phyloP scores from a whole-genome alignment of 2,113 vertebrate genomes.

The Hipposideros armiger region DNA sequence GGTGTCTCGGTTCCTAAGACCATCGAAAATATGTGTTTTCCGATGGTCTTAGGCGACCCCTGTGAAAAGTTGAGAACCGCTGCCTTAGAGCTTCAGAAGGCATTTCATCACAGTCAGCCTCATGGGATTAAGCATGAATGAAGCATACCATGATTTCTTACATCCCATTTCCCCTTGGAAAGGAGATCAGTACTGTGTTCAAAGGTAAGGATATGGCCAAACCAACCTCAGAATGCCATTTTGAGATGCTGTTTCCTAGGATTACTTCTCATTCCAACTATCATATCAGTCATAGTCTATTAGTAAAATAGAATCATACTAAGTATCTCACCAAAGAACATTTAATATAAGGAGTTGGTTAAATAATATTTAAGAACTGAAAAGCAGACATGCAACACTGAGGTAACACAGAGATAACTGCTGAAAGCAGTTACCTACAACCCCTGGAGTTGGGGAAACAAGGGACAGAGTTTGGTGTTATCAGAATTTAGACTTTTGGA shows the following conservation, averaged over 20 bases:
- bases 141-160: neutral
- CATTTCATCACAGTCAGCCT: neutral
- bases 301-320: neutral
- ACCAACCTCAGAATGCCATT: neutral
- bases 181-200: neutral
- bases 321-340: neutral
- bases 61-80: too few relatives aligned
- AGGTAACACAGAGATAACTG: neutral
- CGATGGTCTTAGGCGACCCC: too few relatives aligned
- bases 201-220: neutral
- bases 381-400: neutral
- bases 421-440: neutral
- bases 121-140: neutral
- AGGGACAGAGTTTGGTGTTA: neutral
- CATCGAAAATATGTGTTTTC: too few relatives aligned
- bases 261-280: neutral
- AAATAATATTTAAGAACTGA: neutral
- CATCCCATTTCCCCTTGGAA: neutral
- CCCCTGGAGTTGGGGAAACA: neutral
- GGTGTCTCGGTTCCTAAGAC: too few relatives aligned
- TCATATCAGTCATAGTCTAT: neutral
- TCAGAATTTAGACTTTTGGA: constrained; percentile 5
- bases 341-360: neutral
- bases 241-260: neutral
- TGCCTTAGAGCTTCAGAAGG: neutral